Percentiles rank a stretch among this genome's conserved stretches.
These are phyloP conservation scores for Ochropacha duplaris DNA, from an alignment of 2,888 invertebrate species.

Conservation along the genomic window DNA sequence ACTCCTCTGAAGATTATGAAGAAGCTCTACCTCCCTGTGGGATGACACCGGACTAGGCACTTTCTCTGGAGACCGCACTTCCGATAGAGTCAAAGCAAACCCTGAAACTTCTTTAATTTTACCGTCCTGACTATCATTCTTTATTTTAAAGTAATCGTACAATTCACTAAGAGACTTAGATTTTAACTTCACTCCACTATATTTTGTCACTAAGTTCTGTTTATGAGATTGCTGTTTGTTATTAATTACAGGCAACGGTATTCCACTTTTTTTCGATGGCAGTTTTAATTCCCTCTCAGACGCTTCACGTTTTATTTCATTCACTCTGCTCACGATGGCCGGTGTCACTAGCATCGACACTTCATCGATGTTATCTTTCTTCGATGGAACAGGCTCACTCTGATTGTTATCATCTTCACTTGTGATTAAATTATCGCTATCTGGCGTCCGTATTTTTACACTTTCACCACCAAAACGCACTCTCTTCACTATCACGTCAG, in stretches of 20 bases:
- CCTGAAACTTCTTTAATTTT: slow-evolving; percentile 54
- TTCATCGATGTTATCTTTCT: slow-evolving; percentile 45
- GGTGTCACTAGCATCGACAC: slow-evolving; percentile 46
- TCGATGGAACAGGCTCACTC: slow-evolving; percentile 28
- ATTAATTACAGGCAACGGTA: slow-evolving; percentile 69
- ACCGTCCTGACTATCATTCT: slow-evolving; percentile 48
- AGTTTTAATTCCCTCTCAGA: slow-evolving; percentile 47
- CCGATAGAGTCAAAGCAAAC: slow-evolving; percentile 63
- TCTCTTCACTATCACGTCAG: slow-evolving; percentile 83
- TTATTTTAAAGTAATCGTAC: slow-evolving; percentile 76
- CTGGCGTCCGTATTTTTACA: slow-evolving; percentile 92
- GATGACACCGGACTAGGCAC: slow-evolving; percentile 76
- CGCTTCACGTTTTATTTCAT: slow-evolving; percentile 62
- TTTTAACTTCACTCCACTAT: slow-evolving; percentile 66
- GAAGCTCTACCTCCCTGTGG: slow-evolving; percentile 86
- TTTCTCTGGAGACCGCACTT: slow-evolving; percentile 65
- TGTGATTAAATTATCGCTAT: slow-evolving; percentile 87
- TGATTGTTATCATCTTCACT: slow-evolving; percentile 79
- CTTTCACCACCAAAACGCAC: slow-evolving; percentile 94
- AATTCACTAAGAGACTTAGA: slow-evolving; percentile 77
- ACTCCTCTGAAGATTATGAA: slow-evolving; percentile 87
- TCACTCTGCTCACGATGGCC: slow-evolving; percentile 53
- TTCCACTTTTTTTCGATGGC: slow-evolving; percentile 60
- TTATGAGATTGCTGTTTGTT: slow-evolving; percentile 44
- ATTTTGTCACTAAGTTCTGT: slow-evolving; percentile 37